Evolutionary conservation across 2,113 vertebrate genomes (phyloP).

Genomic region (Zosterops borbonicus): DNA sequence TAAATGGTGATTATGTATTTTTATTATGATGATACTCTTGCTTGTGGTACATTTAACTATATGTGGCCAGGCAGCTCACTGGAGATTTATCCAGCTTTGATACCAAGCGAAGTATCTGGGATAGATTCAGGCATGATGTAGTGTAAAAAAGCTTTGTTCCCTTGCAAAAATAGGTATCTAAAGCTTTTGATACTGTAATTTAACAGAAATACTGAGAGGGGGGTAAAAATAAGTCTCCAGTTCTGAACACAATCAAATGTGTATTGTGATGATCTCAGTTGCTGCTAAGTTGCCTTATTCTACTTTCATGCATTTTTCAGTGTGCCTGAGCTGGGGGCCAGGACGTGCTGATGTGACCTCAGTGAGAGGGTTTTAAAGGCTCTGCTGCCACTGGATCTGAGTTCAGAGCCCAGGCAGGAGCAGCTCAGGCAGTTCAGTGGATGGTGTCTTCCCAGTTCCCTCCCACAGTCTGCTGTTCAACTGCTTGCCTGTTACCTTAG

Average conservation of each 20-base stretch:
- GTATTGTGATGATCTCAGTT: accelerated
- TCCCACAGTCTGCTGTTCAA: not conserved
- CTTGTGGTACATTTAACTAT: not conserved
- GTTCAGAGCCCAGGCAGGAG: not conserved
- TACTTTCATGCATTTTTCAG: not conserved
- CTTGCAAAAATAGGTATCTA: not conserved
- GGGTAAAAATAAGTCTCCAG: not conserved
- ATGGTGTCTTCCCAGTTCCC: not conserved
- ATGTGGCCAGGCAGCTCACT: not conserved
- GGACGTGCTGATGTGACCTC: not conserved
- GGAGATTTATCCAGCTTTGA: not conserved
- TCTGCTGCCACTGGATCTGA: not conserved
- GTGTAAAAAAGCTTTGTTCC: not conserved
- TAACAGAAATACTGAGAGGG: not conserved
- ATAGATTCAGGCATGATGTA: not conserved
- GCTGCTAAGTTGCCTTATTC: not conserved
- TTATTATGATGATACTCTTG: not conserved
- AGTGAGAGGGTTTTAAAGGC: not conserved
- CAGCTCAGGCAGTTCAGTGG: not conserved
- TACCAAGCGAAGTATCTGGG: not conserved
- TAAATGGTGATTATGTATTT: not conserved
- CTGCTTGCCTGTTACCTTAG: not conserved
- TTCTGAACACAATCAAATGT: not conserved
- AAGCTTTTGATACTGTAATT: not conserved
- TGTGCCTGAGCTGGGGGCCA: not conserved